phyloP scores from a whole-genome alignment of 2,797 vertebrate genomes.

The Microcaecilia unicolor region DNA sequence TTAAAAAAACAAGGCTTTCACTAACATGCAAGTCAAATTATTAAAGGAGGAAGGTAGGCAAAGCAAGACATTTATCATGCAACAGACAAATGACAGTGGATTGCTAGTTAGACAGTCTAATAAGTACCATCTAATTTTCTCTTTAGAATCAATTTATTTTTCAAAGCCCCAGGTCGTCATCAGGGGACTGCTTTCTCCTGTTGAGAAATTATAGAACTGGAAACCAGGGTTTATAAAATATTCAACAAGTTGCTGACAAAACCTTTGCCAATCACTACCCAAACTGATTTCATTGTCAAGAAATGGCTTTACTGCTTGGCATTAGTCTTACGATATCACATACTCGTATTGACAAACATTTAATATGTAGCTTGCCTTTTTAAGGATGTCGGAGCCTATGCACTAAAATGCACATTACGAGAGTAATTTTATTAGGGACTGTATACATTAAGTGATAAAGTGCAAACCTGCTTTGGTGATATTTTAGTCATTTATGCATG shows the following conservation, averaged over 20 bases:
- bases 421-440: no score
- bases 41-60: constrained; percentile 43
- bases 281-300: constrained; percentile 26
- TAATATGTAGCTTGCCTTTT: no score
- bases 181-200: constrained; percentile 50
- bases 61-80: constrained; percentile 53
- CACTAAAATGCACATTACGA: no score
- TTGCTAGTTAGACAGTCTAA: constrained; percentile 60
- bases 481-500: no score
- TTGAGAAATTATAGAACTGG: constrained; percentile 52
- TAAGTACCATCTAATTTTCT: constrained; percentile 69
- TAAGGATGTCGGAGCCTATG: no score
- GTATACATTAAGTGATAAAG: no score
- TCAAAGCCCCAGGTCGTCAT: constrained; percentile 51
- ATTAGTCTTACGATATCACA: constrained; percentile 3
- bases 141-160: constrained; percentile 68
- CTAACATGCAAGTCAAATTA: constrained; percentile 31
- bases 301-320: constrained; percentile 9
- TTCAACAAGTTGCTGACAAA: constrained; percentile 33
- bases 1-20: constrained; percentile 28
- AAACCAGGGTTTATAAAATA: constrained; percentile 47
- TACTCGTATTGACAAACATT: no score
- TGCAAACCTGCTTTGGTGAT: no score
- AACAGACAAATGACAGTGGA: constrained; percentile 54
- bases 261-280: constrained; percentile 31